These are phyloP conservation scores for Drosophila acutilabella DNA, from an alignment of 2,888 invertebrate species.

Conservation along the genomic window DNA sequence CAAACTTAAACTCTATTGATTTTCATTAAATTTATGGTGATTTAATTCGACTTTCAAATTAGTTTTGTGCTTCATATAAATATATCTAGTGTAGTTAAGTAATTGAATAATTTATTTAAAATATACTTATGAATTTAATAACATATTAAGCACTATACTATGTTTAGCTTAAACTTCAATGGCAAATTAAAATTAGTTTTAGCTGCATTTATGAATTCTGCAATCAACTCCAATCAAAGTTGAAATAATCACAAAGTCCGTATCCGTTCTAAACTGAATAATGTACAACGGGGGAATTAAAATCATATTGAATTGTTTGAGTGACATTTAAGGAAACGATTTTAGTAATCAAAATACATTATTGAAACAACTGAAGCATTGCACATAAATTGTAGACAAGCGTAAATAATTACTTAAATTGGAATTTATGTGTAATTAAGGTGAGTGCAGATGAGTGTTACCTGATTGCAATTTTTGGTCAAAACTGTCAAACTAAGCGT, in stretches of 20 bases:
- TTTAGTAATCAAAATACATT: not conserved
- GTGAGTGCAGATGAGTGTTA: slow-evolving; percentile 19
- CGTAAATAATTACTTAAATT: slow-evolving; percentile 33
- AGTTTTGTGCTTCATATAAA: no score
- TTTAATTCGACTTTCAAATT: no score
- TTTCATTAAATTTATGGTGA: no score
- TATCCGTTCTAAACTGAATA: not conserved
- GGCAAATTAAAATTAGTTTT: no score
- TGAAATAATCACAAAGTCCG: not conserved
- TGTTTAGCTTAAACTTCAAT: no score
- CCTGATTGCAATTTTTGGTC: slow-evolving; percentile 42
- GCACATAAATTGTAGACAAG: not conserved
- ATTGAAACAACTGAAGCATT: not conserved
- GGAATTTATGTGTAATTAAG: slow-evolving; percentile 37
- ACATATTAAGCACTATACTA: no score
- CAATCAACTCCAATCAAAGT: not conserved
- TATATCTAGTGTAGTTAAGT: no score
- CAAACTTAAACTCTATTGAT: no score
- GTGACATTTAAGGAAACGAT: not conserved
- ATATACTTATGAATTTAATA: no score
- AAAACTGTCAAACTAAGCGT: slow-evolving; percentile 25
- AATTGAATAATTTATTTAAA: no score
- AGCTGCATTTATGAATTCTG: not conserved
- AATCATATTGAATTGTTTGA: not conserved
- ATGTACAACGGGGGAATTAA: not conserved